Base-by-base conservation (phyloP, 2,797 vertebrate species). In the Hippopotamyrus pictus region DNA sequence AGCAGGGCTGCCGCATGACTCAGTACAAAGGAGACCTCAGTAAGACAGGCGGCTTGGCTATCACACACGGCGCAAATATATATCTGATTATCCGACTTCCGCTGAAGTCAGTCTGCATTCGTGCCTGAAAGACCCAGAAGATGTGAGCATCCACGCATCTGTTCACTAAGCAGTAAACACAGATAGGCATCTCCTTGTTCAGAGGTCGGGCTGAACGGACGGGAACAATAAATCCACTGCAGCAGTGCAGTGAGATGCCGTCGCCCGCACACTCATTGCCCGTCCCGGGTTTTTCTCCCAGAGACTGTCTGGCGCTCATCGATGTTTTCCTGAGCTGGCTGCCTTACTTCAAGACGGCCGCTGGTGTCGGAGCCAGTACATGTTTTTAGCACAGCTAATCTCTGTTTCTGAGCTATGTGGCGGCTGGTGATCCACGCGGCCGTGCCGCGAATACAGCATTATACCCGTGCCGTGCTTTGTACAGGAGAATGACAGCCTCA, bases 1-100 rank as follows among this genome's bases (percentile, higher is more conserved):
- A 89, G 83, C 41, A 76, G 83, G 54, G 89, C 90, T 53, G 86
- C 86, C 86, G 90, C 91, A 92, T 91, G 91, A 93, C 91, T 89
- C 90, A 91, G 91, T 90, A 9, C 88, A 88, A 91, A 76, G 89
- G 86, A 89, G 51, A 59, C 86, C 89, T 89, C 92, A 76, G n/a
- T 62, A 62, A n/a, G 57, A 86, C 46, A 86, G 62, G 86, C 46
- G 33, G 59, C 57, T 50, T 4, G 4, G 44, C n/a, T 17, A 37
- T 62, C 8, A 84, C 48, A 51, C 44, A 51, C n/a, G 22, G 33
- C 29, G 33, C 37, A 44, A 79, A 46, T 46, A n/a, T 79, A 79
- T n/a, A 44, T 41, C 19, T 79, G 44, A 46, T 84, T 51, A 51
- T 51, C 3, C 11, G 44, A 48, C 14, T 50, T 84, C n/a, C 22